Evolutionary conservation across 2,113 vertebrate species (phyloP).

Genomic region (Petromus typicus): DNA sequence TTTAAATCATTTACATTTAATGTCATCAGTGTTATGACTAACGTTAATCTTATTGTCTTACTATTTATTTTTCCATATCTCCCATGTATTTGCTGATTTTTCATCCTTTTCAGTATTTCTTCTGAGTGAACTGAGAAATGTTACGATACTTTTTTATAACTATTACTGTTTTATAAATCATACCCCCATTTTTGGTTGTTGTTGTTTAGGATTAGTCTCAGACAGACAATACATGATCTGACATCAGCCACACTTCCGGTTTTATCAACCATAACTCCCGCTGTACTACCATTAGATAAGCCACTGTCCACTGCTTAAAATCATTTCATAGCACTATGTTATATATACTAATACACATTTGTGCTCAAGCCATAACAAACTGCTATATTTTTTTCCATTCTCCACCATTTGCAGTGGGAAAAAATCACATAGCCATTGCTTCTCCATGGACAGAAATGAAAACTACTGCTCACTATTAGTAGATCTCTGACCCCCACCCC

Average conservation of each 20-base stretch:
- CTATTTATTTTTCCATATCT: background rate
- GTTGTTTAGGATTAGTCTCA: background rate
- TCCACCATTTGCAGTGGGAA: background rate
- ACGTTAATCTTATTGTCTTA: background rate
- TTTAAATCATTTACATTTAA: background rate
- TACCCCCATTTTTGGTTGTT: background rate
- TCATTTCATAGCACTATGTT: background rate
- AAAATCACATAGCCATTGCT: background rate
- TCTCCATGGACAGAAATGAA: background rate
- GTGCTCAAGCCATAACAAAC: background rate
- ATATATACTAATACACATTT: background rate
- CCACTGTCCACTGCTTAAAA: background rate
- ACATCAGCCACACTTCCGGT: background rate
- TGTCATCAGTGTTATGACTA: background rate
- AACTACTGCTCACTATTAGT: background rate
- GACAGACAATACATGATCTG: background rate
- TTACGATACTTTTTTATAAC: background rate
- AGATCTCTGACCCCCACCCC: background rate
- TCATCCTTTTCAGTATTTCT: background rate
- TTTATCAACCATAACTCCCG: background rate
- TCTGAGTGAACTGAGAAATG: background rate
- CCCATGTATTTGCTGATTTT: background rate
- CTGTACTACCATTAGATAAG: background rate
- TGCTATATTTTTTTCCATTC: background rate
- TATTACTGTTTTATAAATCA: background rate